A percentile compares a stretch with the other conserved stretches of the same genome.
These are phyloP conservation scores for Probaryconus sp. DNA, from an alignment of 1,140 invertebrate species.

Conservation along the genomic window DNA sequence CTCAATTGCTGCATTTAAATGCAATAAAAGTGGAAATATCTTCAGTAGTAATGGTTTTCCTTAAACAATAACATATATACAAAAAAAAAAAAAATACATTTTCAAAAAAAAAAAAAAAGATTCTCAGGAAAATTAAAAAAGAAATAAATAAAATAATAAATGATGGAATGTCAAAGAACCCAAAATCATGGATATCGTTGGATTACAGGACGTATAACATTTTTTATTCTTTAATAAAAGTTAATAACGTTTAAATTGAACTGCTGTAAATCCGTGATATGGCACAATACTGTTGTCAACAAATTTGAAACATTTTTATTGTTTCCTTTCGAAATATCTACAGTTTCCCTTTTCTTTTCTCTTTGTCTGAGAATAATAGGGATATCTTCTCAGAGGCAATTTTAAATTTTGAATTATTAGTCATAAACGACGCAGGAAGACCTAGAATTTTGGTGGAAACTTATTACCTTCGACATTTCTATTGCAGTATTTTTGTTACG, in stretches of 20 bases:
- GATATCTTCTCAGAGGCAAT: neutral
- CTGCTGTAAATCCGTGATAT: no score
- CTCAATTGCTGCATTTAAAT: constrained; percentile 23
- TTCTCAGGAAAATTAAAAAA: no score
- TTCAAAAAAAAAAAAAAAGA: no score
- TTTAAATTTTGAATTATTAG: constrained; percentile 34
- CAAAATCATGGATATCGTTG: no score
- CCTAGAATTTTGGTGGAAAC: constrained; percentile 1
- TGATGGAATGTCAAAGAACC: no score
- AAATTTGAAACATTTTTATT: constrained; percentile 20
- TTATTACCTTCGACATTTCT: constrained; percentile 2
- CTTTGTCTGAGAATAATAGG: constrained; percentile 13
- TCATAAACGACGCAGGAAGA: constrained; percentile 18
- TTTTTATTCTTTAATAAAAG: no score
- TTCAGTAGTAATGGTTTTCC: neutral
- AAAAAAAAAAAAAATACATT: neutral
- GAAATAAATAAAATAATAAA: no score
- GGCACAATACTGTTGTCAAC: neutral
- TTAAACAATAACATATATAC: constrained; percentile 2
- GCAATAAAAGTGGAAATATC: neutral
- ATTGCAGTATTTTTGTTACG: constrained; percentile 21
- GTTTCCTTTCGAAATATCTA: neutral
- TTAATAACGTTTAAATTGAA: neutral
- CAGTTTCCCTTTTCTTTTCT: constrained; percentile 4
- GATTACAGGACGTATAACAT: no score